These are phyloP conservation scores for Ursus arctos DNA, from an alignment of 2,113 vertebrate genomes.

Conservation along the genomic window DNA sequence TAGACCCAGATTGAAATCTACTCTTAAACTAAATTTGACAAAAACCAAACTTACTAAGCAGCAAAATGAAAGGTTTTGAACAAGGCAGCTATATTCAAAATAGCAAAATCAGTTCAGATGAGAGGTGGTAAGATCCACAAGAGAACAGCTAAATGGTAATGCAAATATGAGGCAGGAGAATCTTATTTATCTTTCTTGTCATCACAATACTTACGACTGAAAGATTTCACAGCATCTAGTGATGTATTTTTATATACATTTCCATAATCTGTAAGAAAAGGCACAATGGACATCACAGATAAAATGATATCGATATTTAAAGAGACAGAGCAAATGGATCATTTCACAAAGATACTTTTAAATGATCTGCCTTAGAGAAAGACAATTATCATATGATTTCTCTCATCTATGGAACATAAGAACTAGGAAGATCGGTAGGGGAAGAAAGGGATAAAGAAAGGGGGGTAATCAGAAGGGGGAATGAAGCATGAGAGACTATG, in stretches of 20 bases:
- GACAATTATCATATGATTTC: too few species aligned
- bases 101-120: background rate
- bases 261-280: constrained; percentile 53
- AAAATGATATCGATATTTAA: background rate
- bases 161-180: background rate
- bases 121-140: background rate
- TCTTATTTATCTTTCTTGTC: background rate
- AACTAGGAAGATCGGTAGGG: too few species aligned
- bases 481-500: too few species aligned
- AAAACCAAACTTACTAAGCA: background rate
- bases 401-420: too few species aligned
- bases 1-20: constrained; percentile 22
- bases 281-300: background rate
- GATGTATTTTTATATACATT: constrained; percentile 46
- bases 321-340: background rate
- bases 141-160: background rate
- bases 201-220: background rate
- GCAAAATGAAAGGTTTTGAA: constrained; percentile 48
- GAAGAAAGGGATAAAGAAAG: too few species aligned
- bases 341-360: background rate
- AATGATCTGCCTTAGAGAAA: constrained; percentile 9
- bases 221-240: constrained; percentile 22
- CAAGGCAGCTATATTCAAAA: background rate
- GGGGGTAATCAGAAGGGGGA: too few species aligned
- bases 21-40: constrained; percentile 44